Conservation (phyloP, 2,113 vertebrate genomes). For the Corapipo altera region DNA sequence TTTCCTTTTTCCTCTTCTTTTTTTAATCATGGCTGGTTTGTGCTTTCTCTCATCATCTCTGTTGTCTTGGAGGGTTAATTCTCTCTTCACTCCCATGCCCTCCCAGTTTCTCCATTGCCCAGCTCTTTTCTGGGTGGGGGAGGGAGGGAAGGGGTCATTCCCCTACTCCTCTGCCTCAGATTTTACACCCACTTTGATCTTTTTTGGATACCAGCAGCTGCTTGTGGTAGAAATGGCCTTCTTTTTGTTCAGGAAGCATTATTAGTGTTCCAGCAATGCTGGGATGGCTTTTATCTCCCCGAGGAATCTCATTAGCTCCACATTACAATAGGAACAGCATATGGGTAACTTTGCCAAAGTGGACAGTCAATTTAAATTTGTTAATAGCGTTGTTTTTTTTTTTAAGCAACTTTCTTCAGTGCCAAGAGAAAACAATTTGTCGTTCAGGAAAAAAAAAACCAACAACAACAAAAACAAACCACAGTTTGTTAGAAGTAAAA, state of each 20-base stretch:
- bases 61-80: background rate
- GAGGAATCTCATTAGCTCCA: conserved; percentile 79
- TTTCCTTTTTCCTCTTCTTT: background rate
- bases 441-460: background rate
- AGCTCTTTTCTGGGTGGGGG: background rate
- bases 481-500: conserved; percentile 30
- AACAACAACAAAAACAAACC: background rate
- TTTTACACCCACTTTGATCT: conserved; percentile 47
- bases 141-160: background rate
- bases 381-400: conserved; percentile 63
- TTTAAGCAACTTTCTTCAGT: conserved; percentile 52
- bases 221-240: background rate
- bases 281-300: conserved; percentile 70
- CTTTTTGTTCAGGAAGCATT: conserved; percentile 27
- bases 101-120: background rate
- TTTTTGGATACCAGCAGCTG: background rate
- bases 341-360: conserved; percentile 59
- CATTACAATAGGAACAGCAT: conserved; percentile 73
- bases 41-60: background rate
- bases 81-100: background rate
- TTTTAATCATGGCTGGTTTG: background rate
- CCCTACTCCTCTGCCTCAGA: background rate
- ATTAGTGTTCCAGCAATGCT: conserved; percentile 62
- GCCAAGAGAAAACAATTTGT: conserved; percentile 61
- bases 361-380: conserved; percentile 78